Percentiles rank a stretch among this genome's conserved stretches.
Conservation (phyloP, 2,888 invertebrate genomes). For the Panzeria rudis region DNA sequence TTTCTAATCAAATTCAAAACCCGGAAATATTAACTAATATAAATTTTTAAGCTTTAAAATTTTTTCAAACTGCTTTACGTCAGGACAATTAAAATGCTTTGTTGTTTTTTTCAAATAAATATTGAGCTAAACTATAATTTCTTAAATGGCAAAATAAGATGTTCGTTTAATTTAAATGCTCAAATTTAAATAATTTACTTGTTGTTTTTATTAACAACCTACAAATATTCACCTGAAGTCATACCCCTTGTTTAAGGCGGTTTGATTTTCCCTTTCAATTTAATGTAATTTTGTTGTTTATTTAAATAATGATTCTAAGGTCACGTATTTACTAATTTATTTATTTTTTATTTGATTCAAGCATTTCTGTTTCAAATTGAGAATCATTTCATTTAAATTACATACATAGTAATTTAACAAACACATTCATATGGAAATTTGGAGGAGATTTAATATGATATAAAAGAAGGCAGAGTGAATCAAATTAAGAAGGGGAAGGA, state of each 20-base stretch:
- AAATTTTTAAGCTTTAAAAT: not conserved
- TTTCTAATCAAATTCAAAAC: not conserved
- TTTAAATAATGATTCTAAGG: constrained; percentile 40
- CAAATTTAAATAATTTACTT: constrained; percentile 31
- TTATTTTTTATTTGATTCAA: constrained; percentile 28
- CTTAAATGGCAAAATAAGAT: not conserved
- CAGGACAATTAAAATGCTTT: not conserved
- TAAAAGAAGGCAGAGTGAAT: constrained; percentile 4
- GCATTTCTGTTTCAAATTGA: constrained; percentile 20
- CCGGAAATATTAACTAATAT: not conserved
- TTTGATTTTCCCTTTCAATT: constrained; percentile 18
- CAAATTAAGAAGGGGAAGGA: constrained; percentile 3
- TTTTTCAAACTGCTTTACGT: not conserved
- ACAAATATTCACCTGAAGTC: constrained; percentile 33
- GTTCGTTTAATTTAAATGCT: constrained; percentile 10
- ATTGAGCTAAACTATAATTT: not conserved
- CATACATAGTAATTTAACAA: constrained; percentile 34
- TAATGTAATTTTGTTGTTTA: constrained; percentile 33
- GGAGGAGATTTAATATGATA: not conserved
- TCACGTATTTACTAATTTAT: constrained; percentile 36
- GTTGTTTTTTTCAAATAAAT: not conserved
- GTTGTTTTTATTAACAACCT: constrained; percentile 3
- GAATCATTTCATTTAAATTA: constrained; percentile 55
- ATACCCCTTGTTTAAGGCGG: constrained; percentile 38
- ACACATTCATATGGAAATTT: not conserved